Evolutionary conservation across 2,113 vertebrate species (phyloP), one percentile per base, ranked within the genome.

Genomic region (Dicrurus megarhynchus): DNA sequence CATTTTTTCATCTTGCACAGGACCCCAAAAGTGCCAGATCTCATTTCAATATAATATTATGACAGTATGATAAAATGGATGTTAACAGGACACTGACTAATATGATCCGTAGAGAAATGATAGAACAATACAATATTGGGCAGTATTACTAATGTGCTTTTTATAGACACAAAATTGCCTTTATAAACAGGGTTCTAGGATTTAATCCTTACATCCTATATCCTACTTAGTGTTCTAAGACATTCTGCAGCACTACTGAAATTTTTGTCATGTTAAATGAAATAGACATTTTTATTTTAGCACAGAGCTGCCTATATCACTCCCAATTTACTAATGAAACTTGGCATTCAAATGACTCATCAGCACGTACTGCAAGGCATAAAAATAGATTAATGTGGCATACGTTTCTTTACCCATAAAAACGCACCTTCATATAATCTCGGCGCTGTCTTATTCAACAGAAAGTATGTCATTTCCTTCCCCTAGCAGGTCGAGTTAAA

Each of bases 21-120:
- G 94, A 97, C 90, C 93, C 96, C 85, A 96, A 97, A 96, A 97
- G 95, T 90, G 85, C 96, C 89, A 97, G 95, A 97, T 97, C 95
- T 97, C 94, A 98, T 97, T 97, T 98, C 84, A 95, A 52, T 97
- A 95, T 82, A 90, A 89, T 96, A 97, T 96, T 87, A 94, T 94
- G 96, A 95, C 55, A 91, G 82, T 96, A 91, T 96, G 92, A 96
- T 97, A 91, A 94, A 94, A 94, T 94, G 61, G 87, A 89, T 97
- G 96, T 86, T 97, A 97, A 97, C 89, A 94, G 89, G 82, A 93
- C 82, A 95, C 91, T 95, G 94, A 97, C 94, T 97, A 96, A 97
- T 97, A 96, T 7, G 89, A 86, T 87, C 83, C 42, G 2, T 73
- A 64, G 53, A 94, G 95, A 85, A 63, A 67, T 79, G 81, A 73